phyloP scores from a whole-genome alignment of 23 tunicate genomes.

The Phallusia fumigata region DNA sequence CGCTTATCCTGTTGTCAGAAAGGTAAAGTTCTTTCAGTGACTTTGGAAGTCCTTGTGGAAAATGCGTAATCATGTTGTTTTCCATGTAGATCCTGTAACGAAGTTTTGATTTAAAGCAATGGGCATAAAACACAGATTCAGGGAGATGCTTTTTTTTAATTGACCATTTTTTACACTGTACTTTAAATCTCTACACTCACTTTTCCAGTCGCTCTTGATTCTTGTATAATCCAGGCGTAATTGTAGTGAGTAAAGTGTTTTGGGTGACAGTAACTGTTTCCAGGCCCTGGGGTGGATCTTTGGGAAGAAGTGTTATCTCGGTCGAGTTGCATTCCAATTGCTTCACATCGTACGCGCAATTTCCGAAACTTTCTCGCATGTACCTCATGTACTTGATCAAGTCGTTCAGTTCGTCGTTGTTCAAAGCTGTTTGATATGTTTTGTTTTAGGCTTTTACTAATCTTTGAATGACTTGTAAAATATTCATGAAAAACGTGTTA shows the following conservation, averaged over 20 bases:
- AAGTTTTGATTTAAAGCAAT: no score
- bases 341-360: conserved; percentile 45
- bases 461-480: no score
- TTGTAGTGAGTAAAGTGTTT: conserved; percentile 41
- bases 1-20: conserved; percentile 45
- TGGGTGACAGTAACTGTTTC: conserved; percentile 16
- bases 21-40: conserved; percentile 26
- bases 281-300: conserved; percentile 26
- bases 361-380: conserved; percentile 16
- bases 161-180: neutral
- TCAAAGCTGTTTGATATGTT: conserved; percentile 37
- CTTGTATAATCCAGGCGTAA: conserved; percentile 40
- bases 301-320: conserved; percentile 28
- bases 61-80: conserved; percentile 30
- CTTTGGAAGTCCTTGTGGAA: conserved; percentile 65
- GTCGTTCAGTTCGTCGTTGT: conserved; percentile 8
- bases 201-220: conserved; percentile 33
- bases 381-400: conserved; percentile 31
- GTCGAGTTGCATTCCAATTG: conserved; percentile 37
- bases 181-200: conserved; percentile 27
- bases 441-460: no score
- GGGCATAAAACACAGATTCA: no score
- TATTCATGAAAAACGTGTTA: no score
- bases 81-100: conserved; percentile 39
- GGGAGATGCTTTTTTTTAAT: no score